Evolutionary conservation across 2,797 vertebrate species (phyloP).

Genomic region (Myotis vivesi): DNA sequence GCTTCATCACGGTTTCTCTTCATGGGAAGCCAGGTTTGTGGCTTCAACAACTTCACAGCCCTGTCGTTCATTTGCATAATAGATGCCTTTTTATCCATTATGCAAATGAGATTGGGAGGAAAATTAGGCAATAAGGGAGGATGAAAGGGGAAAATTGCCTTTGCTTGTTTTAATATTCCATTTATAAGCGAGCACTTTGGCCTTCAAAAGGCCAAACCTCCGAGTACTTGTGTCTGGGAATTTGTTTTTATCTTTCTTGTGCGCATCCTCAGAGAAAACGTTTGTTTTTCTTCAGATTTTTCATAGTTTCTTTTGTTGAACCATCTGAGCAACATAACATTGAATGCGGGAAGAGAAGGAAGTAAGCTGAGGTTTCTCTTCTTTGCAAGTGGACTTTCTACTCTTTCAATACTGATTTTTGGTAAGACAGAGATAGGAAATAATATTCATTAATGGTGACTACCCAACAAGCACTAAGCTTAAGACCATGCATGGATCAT

Average conservation of each 20-base stretch:
- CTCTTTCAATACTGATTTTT: not conserved
- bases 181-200: constrained; percentile 57
- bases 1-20: not conserved
- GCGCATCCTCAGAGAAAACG: not conserved
- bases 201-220: constrained; percentile 35
- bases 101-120: constrained; percentile 71
- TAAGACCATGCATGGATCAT: not conserved
- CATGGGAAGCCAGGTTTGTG: constrained; percentile 33
- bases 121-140: constrained; percentile 73
- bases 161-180: constrained; percentile 71
- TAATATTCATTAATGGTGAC: not conserved
- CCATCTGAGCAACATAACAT: not conserved
- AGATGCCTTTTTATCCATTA: constrained; percentile 74
- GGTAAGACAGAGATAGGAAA: not conserved
- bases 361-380: not conserved
- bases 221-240: not conserved
- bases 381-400: not conserved
- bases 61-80: constrained; percentile 72
- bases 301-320: constrained; percentile 11
- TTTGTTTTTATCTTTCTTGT: not conserved
- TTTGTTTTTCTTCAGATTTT: constrained; percentile 9
- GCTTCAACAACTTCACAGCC: constrained; percentile 53
- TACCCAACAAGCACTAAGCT: not conserved
- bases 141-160: constrained; percentile 67
- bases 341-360: not conserved